These are phyloP conservation scores for Myripristis jacobus DNA, from an alignment of 2,797 vertebrate species.

Conservation along the genomic window DNA sequence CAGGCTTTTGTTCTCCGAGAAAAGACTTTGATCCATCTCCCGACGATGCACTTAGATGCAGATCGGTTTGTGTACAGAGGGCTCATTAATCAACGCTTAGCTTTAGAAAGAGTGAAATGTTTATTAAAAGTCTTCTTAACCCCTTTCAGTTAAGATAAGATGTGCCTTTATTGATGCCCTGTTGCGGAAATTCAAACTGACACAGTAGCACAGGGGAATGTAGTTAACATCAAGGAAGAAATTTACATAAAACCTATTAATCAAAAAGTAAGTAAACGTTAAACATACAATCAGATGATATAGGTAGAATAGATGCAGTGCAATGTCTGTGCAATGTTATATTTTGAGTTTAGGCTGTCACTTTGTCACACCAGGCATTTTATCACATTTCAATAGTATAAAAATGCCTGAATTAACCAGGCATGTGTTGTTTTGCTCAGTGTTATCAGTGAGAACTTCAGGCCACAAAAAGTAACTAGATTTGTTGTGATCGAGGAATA, in stretches of 20 bases:
- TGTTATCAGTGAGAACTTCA: too few relatives aligned
- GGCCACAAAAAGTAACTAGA: constrained; percentile 1
- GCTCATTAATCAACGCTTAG: constrained; percentile 45
- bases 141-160: constrained; percentile 33
- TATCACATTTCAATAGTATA: constrained; percentile 15
- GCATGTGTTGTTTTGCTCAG: too few relatives aligned
- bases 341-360: constrained; percentile 26
- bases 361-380: constrained; percentile 20
- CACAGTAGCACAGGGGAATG: too few relatives aligned
- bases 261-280: too few relatives aligned
- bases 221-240: too few relatives aligned
- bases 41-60: constrained; percentile 8
- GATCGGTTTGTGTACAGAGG: neutral
- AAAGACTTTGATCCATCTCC: constrained; percentile 25
- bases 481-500: neutral
- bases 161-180: too few relatives aligned
- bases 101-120: constrained; percentile 29
- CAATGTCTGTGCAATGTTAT: too few relatives aligned
- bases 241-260: too few relatives aligned
- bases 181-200: too few relatives aligned
- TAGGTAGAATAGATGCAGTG: too few relatives aligned
- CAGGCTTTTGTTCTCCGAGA: too few relatives aligned
- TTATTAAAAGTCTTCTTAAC: constrained; percentile 27
- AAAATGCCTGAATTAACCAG: neutral
- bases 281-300: too few relatives aligned